These are phyloP conservation scores for Silurus lanzhouensis DNA, from an alignment of 2,797 vertebrate species.

Conservation along the genomic window DNA sequence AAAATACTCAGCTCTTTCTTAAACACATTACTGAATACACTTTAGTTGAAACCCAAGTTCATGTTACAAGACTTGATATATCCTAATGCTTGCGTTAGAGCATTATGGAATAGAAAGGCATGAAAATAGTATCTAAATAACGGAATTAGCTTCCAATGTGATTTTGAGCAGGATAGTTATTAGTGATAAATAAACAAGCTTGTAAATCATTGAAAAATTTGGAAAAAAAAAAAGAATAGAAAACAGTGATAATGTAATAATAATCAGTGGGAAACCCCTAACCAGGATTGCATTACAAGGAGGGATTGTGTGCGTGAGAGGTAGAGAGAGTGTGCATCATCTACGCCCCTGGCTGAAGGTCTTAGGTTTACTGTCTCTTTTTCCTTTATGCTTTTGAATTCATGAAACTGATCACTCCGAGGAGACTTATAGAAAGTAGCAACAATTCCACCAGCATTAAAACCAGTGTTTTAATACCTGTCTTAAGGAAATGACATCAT, in stretches of 20 bases:
- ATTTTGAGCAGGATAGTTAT: not conserved
- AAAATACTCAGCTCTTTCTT: not conserved
- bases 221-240: too few relatives aligned
- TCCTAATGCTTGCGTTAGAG: not conserved
- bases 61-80: not conserved
- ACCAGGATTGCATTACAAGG: not conserved
- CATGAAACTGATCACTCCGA: slow-evolving; percentile 20
- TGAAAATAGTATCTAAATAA: not conserved
- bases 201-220: not conserved
- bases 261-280: slow-evolving; percentile 5
- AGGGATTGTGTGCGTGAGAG: slow-evolving; percentile 3
- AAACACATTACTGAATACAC: slow-evolving; percentile 21
- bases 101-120: not conserved
- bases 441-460: slow-evolving; percentile 20
- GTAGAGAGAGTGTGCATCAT: not conserved
- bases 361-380: slow-evolving; percentile 22
- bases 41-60: not conserved
- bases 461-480: not conserved
- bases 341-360: slow-evolving; percentile 4
- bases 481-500: not conserved
- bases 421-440: not conserved
- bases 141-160: not conserved
- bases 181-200: too few relatives aligned
- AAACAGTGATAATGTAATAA: not conserved
- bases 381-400: slow-evolving; percentile 29